Evolutionary conservation across 1,140 invertebrate species (phyloP), one percentile per base, ranked within the genome.

Genomic region (Drosophila novamexicana): DNA sequence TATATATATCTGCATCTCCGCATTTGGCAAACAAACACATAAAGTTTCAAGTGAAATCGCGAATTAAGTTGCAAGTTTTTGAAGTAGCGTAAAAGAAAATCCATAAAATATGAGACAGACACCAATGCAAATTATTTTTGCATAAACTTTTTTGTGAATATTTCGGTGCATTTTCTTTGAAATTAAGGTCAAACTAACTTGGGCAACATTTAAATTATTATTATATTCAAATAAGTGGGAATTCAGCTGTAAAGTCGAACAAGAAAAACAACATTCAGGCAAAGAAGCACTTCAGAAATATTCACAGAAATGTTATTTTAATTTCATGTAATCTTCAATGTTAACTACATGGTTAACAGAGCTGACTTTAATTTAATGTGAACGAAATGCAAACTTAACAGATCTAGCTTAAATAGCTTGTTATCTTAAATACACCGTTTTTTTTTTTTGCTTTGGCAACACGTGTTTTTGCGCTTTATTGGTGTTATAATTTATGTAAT

Each of bases 21-120:
- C 61, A 62, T 53, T 58, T 58, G 32, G 50, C 68, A 71, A 61
- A 65, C 67, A 76, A 66, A 61, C 39, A 65, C 61, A 72, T 75
- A 63, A 69, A 68, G 45, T 66, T 61, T 12, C 36, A 34, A 65
- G 10, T 44, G 34, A 61, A 61, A 68, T 68, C 36, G 54, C 18
- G 40, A 67, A 61, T 73, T 68, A 73, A 73, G 56, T 73, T 54
- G 22, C 40, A 14, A 34, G 18, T 40, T n/a, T 22, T 12, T 36
- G 6, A 1, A 54, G 9, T 10, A 56, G 53, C 50, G n/a, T n/a
- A 37, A 36, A 59, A 59, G 57, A 47, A 59, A 59, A 59, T 59
- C 32, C 57, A 59, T 59, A 59, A 59, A 59, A 47, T 47, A 59
- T 47, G 57, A 45, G 29, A 37, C 42, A 36, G 42, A 47, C 42